Base-by-base conservation (phyloP, 92 coral and sea anemone genomes). In the Epizoanthus rinbou region DNA sequence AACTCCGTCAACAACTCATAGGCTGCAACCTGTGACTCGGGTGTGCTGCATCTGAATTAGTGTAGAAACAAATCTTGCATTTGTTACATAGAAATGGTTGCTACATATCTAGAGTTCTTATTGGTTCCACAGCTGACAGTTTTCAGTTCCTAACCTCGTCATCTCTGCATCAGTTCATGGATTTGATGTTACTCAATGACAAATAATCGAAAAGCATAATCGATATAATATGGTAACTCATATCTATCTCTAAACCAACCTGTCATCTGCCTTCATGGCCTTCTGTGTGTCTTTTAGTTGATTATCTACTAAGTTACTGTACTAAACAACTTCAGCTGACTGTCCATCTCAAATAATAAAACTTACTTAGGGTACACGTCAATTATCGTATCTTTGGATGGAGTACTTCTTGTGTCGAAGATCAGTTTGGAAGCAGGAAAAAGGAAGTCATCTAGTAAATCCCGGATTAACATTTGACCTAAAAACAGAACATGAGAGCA, bases 401-500 rank as follows among this genome's bases (percentile, higher is more conserved):
- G 91, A 1, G 98, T 87, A 80, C 88, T 87, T 63, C 98, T 87
- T 14, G 94, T 91, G 68, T 91, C 94, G 58, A 89, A 93, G 67
- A 93, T 93, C 35, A 93, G 87, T 54, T 93, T 93, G 35, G 98
- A 93, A 21, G 98, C 98, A n/a, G 98, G 98, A 69, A 91, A 93
- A 45, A 93, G 84, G 80, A 93, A 93, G 83, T 93, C 98, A 8
- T 91, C 90, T 82, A 93, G 91, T 31, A 93, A 79, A 84, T 91
- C 94, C 41, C 88, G 92, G 16, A 87, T 93, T 23, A 93, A 67
- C 59, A 56, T 60, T 64, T 93, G 85, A 35, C 98, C 98, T 93
- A 69, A n/a, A 68, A 84, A 39, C 37, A 16, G 9, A 66, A 8
- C 11, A 3, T 3, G 24, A 64, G 18, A 64, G n/a, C 33, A 15